Evolutionary conservation across 2,113 vertebrate genomes (phyloP).

Genomic region (Brachirus orientalis): DNA sequence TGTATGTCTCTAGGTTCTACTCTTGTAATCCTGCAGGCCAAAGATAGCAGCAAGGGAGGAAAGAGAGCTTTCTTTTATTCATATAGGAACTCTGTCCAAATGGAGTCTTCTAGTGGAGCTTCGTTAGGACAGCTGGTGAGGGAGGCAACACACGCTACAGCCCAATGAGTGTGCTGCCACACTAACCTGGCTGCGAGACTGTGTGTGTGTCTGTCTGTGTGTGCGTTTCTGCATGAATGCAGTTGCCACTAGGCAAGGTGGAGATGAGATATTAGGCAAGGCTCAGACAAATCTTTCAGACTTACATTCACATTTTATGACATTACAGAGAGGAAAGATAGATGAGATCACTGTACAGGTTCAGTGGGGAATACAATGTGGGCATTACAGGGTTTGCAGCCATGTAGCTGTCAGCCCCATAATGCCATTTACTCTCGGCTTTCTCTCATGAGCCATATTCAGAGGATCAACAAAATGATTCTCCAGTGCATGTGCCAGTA

Average conservation of each 20-base stretch:
- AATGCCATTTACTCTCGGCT: conserved; percentile 48
- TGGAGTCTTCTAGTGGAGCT: conserved; percentile 52
- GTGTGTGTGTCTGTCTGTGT: conserved; percentile 11
- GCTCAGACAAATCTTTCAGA: conserved; percentile 60
- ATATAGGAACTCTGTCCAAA: conserved; percentile 60
- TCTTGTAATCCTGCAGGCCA: conserved; percentile 33
- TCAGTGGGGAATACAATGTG: conserved; percentile 42
- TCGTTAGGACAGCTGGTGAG: conserved; percentile 70
- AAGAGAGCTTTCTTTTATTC: conserved; percentile 69
- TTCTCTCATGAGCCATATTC: conserved; percentile 49
- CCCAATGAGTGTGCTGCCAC: conserved; percentile 47
- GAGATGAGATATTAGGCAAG: conserved; percentile 42
- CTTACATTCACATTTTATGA: conserved; percentile 36
- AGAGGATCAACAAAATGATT: conserved; percentile 40
- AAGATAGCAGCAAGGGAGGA: conserved; percentile 46
- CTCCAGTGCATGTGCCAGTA: conserved; percentile 45
- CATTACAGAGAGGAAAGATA: conserved; percentile 48
- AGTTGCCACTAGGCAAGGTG: conserved; percentile 24
- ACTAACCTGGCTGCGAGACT: conserved; percentile 43
- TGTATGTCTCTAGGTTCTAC: conserved; percentile 31
- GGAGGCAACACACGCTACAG: conserved; percentile 50
- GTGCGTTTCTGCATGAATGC: conserved; percentile 33
- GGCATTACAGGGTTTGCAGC: conserved; percentile 39
- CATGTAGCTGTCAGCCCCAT: conserved; percentile 35
- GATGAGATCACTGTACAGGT: conserved; percentile 36